Evolutionary conservation across 2,113 vertebrate genomes (phyloP).

Genomic region (Microcebus murinus): DNA sequence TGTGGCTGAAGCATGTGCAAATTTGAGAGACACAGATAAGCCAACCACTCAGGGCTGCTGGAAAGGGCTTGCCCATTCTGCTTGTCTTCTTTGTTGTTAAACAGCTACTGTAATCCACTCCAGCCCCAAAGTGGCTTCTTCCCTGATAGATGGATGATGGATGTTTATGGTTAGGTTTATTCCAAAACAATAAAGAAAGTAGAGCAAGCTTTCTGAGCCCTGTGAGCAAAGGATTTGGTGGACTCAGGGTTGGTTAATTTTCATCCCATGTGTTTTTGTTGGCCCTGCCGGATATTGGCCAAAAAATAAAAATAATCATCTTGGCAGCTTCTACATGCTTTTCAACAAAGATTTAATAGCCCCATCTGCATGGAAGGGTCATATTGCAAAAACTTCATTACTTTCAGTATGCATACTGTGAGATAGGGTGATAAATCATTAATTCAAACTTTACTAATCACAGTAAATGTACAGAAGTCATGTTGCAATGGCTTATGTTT

Average conservation of each 20-base stretch:
- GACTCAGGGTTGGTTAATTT: not conserved
- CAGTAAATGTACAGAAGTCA: not conserved
- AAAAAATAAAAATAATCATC: conserved; percentile 39
- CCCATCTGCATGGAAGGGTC: not conserved
- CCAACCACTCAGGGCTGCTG: not conserved
- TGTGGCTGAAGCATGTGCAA: too few species aligned
- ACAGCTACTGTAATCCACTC: not conserved
- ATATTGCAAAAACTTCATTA: conserved; percentile 15
- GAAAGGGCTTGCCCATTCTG: not conserved
- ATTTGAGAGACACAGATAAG: rapidly evolving
- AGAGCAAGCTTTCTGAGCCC: not conserved
- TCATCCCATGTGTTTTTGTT: conserved; percentile 30
- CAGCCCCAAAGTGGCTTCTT: not conserved
- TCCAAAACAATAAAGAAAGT: not conserved
- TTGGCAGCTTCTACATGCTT: not conserved
- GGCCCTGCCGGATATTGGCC: not conserved
- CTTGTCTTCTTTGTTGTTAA: not conserved
- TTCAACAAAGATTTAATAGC: conserved; percentile 45
- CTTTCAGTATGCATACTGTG: not conserved
- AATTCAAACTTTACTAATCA: conserved; percentile 22
- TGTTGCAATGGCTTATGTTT: not conserved
- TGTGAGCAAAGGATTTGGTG: not conserved
- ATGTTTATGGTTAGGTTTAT: not conserved
- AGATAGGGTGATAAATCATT: conserved; percentile 10
- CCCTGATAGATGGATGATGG: not conserved